phyloP scores from a whole-genome alignment of 2,113 vertebrate species.

The Mesitornis unicolor region DNA sequence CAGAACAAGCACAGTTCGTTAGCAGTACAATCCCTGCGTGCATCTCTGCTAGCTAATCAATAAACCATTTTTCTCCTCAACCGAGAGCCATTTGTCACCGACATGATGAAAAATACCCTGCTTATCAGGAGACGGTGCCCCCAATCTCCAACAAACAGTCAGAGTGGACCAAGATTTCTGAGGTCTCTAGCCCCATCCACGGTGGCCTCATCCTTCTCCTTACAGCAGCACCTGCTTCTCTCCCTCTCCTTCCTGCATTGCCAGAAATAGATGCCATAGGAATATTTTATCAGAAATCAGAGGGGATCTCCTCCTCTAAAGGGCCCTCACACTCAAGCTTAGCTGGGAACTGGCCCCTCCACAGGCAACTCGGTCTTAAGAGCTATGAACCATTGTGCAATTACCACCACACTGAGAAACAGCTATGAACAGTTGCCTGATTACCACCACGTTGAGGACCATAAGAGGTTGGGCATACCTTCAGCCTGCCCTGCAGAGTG shows the following conservation, averaged over 20 bases:
- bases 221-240: background rate
- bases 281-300: background rate
- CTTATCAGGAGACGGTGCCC: background rate
- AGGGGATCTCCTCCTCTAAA: background rate
- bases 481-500: background rate
- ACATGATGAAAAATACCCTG: background rate
- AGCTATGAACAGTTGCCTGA: background rate
- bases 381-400: background rate
- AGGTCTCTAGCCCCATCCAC: accelerated
- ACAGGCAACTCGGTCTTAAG: too few species aligned
- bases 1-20: background rate
- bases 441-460: accelerated
- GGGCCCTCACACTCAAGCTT: background rate
- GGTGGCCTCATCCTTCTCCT: background rate
- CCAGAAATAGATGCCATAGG: background rate
- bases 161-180: background rate
- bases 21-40: accelerated
- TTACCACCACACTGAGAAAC: background rate
- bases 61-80: constrained; percentile 15
- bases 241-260: background rate
- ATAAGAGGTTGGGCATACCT: background rate
- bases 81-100: background rate
- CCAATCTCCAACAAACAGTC: accelerated
- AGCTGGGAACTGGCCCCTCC: background rate
- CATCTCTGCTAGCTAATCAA: constrained; percentile 7